A percentile compares a stretch with the other conserved stretches of the same genome.
Conservation (phyloP, 2,797 vertebrate genomes). For the Ataeniobius toweri region DNA sequence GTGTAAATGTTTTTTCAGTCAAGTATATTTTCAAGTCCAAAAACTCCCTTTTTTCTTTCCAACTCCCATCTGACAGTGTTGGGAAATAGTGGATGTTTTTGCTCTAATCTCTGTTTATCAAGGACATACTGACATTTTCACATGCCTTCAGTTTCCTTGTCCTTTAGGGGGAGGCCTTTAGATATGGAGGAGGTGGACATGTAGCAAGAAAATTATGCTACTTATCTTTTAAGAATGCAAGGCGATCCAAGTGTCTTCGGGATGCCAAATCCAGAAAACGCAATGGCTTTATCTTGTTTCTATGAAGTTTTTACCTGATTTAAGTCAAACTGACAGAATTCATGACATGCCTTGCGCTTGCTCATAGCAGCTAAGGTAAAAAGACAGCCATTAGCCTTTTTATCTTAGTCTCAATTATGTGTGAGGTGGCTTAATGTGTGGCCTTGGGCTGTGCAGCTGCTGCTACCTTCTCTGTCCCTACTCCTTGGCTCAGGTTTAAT, state of each 20-base stretch:
- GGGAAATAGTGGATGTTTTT: conserved; percentile 32
- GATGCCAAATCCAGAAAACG: conserved; percentile 14
- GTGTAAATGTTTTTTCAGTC: conserved; percentile 49
- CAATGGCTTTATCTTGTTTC: conserved; percentile 11
- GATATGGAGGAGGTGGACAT: conserved; percentile 21
- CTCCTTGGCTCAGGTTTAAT: conserved; percentile 55
- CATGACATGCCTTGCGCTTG: conserved; percentile 47
- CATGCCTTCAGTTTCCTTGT: conserved; percentile 33
- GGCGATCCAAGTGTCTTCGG: not conserved
- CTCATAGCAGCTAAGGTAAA: conserved; percentile 40
- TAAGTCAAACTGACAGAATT: conserved; percentile 56
- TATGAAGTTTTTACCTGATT: conserved; percentile 18
- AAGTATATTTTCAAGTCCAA: conserved; percentile 53
- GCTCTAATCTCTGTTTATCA: conserved; percentile 51
- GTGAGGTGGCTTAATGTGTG: conserved; percentile 56
- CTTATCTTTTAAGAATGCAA: conserved; percentile 18
- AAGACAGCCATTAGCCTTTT: conserved; percentile 64
- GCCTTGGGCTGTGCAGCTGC: conserved; percentile 75
- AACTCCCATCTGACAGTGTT: conserved; percentile 48
- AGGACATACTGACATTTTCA: conserved; percentile 57
- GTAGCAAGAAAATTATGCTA: conserved; percentile 16
- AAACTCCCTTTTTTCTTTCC: conserved; percentile 39
- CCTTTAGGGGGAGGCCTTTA: conserved; percentile 2
- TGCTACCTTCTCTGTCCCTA: conserved; percentile 48
- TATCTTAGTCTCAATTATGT: conserved; percentile 52